Evolutionary conservation across 2,113 vertebrate species (phyloP), one percentile per base, ranked within the genome.

Genomic region (Trichechus manatus): DNA sequence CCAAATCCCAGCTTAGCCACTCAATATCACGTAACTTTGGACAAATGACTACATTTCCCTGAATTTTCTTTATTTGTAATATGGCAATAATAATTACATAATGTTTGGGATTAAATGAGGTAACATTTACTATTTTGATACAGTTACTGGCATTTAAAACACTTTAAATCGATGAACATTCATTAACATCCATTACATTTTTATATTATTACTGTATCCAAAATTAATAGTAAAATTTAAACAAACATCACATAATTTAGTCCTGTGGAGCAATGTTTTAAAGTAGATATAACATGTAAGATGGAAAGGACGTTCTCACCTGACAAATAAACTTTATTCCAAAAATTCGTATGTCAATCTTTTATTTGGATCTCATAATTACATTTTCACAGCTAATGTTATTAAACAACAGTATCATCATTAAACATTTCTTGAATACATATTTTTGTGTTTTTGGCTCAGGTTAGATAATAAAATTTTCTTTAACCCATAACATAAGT

Each of bases 161-260:
- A 2, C 75, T 89, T 84, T 80, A 91, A 75, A 91, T 64, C 6
- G 23, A 53, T 70, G 36, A 75, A 44, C 25, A 77, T 84, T 84
- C 13, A 56, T 56, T 66, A 72, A 56, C 33, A 44, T 92, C n/a
- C 25, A 66, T 89, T 75, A 36, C 9, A 56, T 93, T 93, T 81
- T 74, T 25, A 78, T 93, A 42, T 79, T 8, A 56, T 84, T 87
- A 63, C 13, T 44, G 53, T 59, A 75, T 33, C 27, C 27, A 87
- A 92, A 85, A 79, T 89, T 87, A 87, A 36, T 56, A 93, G 82
- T 36, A 89, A 92, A 80, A 82, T 47, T 70, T 13, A 74, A 82
- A 77, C 56, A 79, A 56, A 59, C 72, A 42, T 80, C 15, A 90
- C 87, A 70, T 68, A 70, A 66, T 89, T 75, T 72, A 92, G 31